Evolutionary conservation across 2,797 vertebrate genomes (phyloP).

Genomic region (Heliangelus exortis): DNA sequence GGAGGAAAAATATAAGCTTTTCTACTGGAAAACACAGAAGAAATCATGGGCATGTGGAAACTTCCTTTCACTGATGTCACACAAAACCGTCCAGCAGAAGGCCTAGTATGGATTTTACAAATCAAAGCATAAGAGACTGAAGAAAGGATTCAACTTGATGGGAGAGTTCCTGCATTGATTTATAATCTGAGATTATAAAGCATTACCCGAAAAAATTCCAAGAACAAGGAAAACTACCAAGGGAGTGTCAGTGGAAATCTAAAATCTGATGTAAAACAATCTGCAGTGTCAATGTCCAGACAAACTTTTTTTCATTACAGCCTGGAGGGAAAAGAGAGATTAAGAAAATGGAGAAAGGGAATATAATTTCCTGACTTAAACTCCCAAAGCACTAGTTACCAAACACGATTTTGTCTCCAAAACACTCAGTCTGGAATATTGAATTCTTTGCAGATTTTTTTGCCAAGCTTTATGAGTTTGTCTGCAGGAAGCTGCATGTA

Average conservation of each 20-base stretch:
- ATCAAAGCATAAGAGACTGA: neutral
- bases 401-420: neutral
- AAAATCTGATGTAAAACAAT: neutral
- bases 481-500: slow-evolving; percentile 20
- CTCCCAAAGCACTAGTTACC: neutral
- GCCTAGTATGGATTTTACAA: neutral
- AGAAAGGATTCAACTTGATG: neutral
- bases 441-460: slow-evolving; percentile 4
- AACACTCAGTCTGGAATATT: slow-evolving; percentile 25
- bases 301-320: neutral
- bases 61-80: neutral
- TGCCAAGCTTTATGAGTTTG: slow-evolving; percentile 14
- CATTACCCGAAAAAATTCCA: neutral
- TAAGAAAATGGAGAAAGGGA: slow-evolving; percentile 10
- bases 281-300: neutral
- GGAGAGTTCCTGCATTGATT: neutral
- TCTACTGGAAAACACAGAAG: neutral
- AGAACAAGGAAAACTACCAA: neutral
- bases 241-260: neutral
- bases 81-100: neutral
- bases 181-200: slow-evolving; percentile 16
- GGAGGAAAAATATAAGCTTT: neutral
- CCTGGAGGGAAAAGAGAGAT: neutral
- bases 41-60: neutral
- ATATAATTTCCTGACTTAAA: slow-evolving; percentile 44